Evolutionary conservation across 2,888 invertebrate genomes (phyloP), one percentile per base, ranked within the genome.

Genomic region (Agrochola lychnidis): DNA sequence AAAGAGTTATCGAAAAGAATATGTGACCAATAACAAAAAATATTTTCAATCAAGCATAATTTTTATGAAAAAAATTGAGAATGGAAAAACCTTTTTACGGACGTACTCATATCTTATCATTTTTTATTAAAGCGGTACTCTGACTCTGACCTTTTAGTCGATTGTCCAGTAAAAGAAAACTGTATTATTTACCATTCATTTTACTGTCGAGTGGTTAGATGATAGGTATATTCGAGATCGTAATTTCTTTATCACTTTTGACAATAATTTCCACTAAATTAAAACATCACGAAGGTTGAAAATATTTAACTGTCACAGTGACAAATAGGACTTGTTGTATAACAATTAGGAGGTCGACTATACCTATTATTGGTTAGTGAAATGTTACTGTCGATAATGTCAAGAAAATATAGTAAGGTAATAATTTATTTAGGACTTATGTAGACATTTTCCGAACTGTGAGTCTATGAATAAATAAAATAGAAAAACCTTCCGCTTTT

Each of bases 31-130:
- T 25, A 16, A 22, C 19, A 6, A 66, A 81, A 81, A 71, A 68
- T 19, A 59, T 69, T 71, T 82, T 78, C 71, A 78, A 78, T 82
- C 78, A 71, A 66, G 36, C 48, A 51, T 64, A 64, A 45, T 42
- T 64, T 67, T 69, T 61, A 56, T 71, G 62, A 69, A 61, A 76
- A 61, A 61, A 48, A 78, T 30, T 48, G 4, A 40, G 19, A 59
- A 57, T 25, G 25, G 10, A n/a, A 56, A 22, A 59, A 57, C 61
- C 69, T 78, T 83, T 83, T 72, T 45, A 66, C 51, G 25, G 19
- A 19, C 22, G 16, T 72, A 57, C 66, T 66, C 66, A 36, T 72
- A 42, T 48, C n/a, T 36, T 36, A 36, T 64, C 59, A 56, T 78
- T 51, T 78, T 64, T 78, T 78, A 78, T 82, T 68, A 25, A 81